Evolutionary conservation across 2,888 invertebrate species (phyloP), one percentile per base, ranked within the genome.

Genomic region (Selenia dentaria): DNA sequence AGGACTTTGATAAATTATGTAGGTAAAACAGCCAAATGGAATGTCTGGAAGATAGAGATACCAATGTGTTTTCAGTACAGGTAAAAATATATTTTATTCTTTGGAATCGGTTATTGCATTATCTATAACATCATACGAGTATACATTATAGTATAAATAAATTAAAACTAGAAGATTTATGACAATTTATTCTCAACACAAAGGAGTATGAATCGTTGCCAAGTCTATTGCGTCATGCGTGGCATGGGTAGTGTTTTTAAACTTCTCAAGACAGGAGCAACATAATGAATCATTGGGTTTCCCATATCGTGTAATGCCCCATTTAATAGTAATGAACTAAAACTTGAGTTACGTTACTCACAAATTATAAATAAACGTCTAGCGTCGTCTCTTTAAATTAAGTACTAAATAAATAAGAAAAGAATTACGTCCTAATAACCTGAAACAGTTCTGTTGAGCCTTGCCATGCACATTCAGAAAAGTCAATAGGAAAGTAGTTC

Each of bases 401-500:
- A n/a, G n/a, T n/a, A n/a, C n/a, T n/a, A n/a, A n/a, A n/a, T n/a
- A n/a, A n/a, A n/a, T n/a, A n/a, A n/a, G n/a, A n/a, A n/a, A n/a
- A n/a, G n/a, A n/a, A n/a, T n/a, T n/a, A n/a, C n/a, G n/a, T n/a
- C n/a, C n/a, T n/a, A n/a, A n/a, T n/a, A n/a, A n/a, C 2, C n/a
- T 24, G 6, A 6, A n/a, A 5, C 3, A 25, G 4, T 20, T 16
- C 12, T 29, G 10, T 34, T 13, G 28, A 35, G 58, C 52, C 60
- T 65, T 63, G 62, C 67, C 64, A n/a, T n/a, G n/a, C n/a, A n/a
- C 66, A 63, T 67, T 66, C 46, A 45, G 53, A 54, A 68, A 70
- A 70, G 62, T 70, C 67, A 69, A 73, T 65, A 67, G 6, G 54
- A 64, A 64, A 67, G n/a, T n/a, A 67, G 64, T 57, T 67, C 47